Conservation (phyloP, 2,113 vertebrate species). For the Vicugna pacos region DNA sequence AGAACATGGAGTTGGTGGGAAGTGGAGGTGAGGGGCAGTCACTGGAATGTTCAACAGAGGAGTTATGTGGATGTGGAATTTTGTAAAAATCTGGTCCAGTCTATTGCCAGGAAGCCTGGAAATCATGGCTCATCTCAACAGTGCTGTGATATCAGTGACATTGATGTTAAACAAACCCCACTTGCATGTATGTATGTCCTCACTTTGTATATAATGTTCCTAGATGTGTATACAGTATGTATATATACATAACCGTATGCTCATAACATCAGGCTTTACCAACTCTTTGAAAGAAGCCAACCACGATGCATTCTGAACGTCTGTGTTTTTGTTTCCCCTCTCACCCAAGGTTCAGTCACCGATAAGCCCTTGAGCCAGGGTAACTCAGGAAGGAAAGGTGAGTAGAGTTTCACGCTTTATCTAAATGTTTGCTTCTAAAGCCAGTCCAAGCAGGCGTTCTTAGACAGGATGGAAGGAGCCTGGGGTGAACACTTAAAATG, state of each 20-base stretch:
- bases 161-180: conserved; percentile 69
- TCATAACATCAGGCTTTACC: conserved; percentile 36
- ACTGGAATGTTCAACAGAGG: background rate
- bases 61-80: background rate
- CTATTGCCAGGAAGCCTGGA: conserved; percentile 47
- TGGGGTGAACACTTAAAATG: conserved; percentile 5
- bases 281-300: conserved; percentile 65
- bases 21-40: background rate
- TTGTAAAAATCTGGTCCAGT: conserved; percentile 42
- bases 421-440: conserved; percentile 69
- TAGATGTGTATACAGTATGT: conserved; percentile 49
- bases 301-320: background rate
- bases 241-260: conserved; percentile 36
- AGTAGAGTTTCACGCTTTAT: conserved; percentile 91
- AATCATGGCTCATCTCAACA: conserved; percentile 62
- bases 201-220: conserved; percentile 69
- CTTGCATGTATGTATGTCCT: conserved; percentile 14
- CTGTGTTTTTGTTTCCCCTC: conserved; percentile 66
- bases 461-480: conserved; percentile 58
- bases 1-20: background rate
- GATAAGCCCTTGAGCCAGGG: conserved; percentile 95
- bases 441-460: conserved; percentile 49
- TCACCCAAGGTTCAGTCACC: conserved; percentile 94
- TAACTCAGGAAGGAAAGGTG: conserved; percentile 98
- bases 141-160: conserved; percentile 62